Conservation (phyloP, 2,113 vertebrate genomes). For the Aphelocoma coerulescens region DNA sequence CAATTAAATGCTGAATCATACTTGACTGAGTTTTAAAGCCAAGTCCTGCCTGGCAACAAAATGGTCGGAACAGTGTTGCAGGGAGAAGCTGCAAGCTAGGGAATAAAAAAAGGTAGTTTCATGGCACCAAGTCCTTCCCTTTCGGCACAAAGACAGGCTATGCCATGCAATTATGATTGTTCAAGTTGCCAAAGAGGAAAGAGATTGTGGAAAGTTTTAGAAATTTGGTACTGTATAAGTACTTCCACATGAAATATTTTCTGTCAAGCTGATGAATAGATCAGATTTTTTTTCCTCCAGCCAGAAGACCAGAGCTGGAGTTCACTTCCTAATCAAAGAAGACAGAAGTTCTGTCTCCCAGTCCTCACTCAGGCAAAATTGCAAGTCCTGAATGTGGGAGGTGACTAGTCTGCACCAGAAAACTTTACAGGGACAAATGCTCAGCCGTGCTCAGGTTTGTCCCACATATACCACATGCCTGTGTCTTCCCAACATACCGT, state of each 20-base stretch:
- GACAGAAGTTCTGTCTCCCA: not conserved
- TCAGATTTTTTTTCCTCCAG: not conserved
- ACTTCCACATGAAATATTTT: not conserved
- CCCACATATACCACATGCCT: not conserved
- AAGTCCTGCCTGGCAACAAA: not conserved
- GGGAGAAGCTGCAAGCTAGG: not conserved
- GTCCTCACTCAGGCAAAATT: not conserved
- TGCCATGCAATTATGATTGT: not conserved
- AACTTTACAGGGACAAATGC: not conserved
- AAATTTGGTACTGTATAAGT: not conserved
- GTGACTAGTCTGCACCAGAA: not conserved
- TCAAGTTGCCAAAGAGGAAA: not conserved
- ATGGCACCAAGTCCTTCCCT: not conserved
- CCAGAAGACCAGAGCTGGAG: not conserved
- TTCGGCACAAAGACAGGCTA: not conserved
- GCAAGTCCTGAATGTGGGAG: not conserved
- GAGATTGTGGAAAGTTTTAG: not conserved
- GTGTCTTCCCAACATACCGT: accelerated
- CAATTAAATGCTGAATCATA: conserved; percentile 18
- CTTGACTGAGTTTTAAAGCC: not conserved
- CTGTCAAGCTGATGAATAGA: not conserved
- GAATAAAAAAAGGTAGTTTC: not conserved
- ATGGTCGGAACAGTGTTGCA: accelerated
- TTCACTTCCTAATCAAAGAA: not conserved
- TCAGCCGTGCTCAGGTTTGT: not conserved